Evolutionary conservation across 2,888 invertebrate genomes (phyloP).

Genomic region (Folsomia manolachei): DNA sequence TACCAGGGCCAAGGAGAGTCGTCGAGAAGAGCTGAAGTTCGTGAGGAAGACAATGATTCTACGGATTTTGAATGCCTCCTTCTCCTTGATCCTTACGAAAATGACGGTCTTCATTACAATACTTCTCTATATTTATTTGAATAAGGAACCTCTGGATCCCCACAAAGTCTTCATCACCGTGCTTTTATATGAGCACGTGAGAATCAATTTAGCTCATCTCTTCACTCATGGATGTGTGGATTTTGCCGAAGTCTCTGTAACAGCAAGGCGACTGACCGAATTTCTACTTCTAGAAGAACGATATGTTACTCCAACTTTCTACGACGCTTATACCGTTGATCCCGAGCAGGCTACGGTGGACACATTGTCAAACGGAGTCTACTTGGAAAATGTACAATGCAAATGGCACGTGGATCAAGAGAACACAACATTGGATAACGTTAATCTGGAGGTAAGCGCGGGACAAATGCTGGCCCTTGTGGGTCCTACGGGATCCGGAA

Average conservation of each 20-base stretch:
- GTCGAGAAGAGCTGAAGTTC: slow-evolving; percentile 21
- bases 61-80: slow-evolving; percentile 19
- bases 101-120: slow-evolving; percentile 30
- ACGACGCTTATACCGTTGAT: not conserved
- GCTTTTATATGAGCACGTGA: slow-evolving; percentile 29
- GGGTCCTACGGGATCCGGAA: slow-evolving; percentile 67
- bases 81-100: slow-evolving; percentile 30
- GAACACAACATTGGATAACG: slow-evolving; percentile 3
- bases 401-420: slow-evolving; percentile 19
- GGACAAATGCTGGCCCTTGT: slow-evolving; percentile 72
- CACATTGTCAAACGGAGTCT: not conserved
- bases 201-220: slow-evolving; percentile 21
- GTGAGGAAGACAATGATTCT: slow-evolving; percentile 27
- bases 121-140: slow-evolving; percentile 9
- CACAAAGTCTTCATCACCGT: slow-evolving; percentile 27
- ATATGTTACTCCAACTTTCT: not conserved
- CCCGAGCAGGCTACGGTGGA: not conserved
- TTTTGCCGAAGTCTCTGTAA: slow-evolving; percentile 21
- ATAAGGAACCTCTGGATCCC: not conserved
- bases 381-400: slow-evolving; percentile 17
- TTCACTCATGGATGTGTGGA: slow-evolving; percentile 31
- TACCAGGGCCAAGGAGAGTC: slow-evolving; percentile 22
- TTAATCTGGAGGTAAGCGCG: slow-evolving; percentile 49
- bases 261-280: slow-evolving; percentile 18
- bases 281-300: slow-evolving; percentile 23